Evolutionary conservation across 1,140 invertebrate genomes (phyloP).

Genomic region (Intoshia linei): DNA sequence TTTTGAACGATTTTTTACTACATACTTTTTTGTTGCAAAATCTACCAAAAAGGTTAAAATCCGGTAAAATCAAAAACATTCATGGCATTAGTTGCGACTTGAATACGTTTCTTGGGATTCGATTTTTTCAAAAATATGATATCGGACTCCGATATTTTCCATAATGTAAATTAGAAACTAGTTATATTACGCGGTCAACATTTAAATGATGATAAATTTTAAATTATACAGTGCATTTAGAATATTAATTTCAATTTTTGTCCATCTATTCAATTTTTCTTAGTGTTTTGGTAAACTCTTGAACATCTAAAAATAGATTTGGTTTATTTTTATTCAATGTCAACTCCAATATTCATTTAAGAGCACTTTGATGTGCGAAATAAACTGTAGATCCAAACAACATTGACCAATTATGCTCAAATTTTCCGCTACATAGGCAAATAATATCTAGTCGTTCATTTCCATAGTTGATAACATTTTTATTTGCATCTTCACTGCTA

Average conservation of each 20-base stretch:
- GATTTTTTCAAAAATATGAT: too few relatives aligned
- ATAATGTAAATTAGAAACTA: too few relatives aligned
- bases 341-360: constrained; percentile 26
- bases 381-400: constrained; percentile 27
- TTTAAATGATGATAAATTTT: too few relatives aligned
- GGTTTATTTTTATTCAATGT: constrained; percentile 37
- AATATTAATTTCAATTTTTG: constrained; percentile 36
- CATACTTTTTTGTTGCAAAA: too few relatives aligned
- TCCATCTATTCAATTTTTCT: constrained; percentile 36
- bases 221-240: too few relatives aligned
- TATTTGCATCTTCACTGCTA: not conserved
- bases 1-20: too few relatives aligned
- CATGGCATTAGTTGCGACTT: too few relatives aligned
- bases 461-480: not conserved
- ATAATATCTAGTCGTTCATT: constrained; percentile 32
- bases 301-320: constrained; percentile 43
- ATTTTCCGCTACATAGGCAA: constrained; percentile 42
- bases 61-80: too few relatives aligned
- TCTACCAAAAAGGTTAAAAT: too few relatives aligned
- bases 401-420: constrained; percentile 37
- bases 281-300: constrained; percentile 53
- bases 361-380: constrained; percentile 43
- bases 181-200: too few relatives aligned
- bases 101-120: too few relatives aligned
- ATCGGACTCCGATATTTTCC: too few relatives aligned